Conservation (phyloP, 2,113 vertebrate species). For the Hyla sarda region DNA sequence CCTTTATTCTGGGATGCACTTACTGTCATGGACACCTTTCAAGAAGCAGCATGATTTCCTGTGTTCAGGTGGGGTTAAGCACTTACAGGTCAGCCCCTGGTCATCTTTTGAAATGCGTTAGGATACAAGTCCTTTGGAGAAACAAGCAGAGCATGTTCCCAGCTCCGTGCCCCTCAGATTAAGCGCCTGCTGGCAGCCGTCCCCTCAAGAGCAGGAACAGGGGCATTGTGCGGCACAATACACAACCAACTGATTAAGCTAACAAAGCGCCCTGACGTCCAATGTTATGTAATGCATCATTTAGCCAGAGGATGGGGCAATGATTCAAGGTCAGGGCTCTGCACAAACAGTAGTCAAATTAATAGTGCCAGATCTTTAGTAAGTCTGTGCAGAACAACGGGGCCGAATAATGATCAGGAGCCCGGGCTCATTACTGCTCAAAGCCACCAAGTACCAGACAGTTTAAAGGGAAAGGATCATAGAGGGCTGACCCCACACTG, state of each 20-base stretch:
- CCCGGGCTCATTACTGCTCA: constrained; percentile 7
- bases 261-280: constrained; percentile 55
- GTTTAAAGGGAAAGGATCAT: constrained; percentile 11
- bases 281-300: constrained; percentile 38
- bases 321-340: constrained; percentile 31
- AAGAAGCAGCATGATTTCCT: not conserved
- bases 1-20: not conserved
- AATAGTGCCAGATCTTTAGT: not conserved
- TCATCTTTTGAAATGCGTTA: constrained; percentile 34
- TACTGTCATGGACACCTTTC: not conserved
- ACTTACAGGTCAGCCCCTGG: constrained; percentile 2
- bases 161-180: constrained; percentile 33
- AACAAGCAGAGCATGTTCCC: constrained; percentile 17
- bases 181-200: constrained; percentile 40
- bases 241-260: constrained; percentile 33
- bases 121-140: constrained; percentile 39
- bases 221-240: constrained; percentile 34
- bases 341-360: constrained; percentile 33
- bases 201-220: not conserved
- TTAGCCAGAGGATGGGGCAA: constrained; percentile 26
- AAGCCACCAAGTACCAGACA: not conserved
- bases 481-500: not conserved
- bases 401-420: not conserved
- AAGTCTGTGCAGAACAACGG: not conserved
- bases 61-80: not conserved